Evolutionary conservation across 2,888 invertebrate genomes (phyloP).

Genomic region (Ischnus inquisitorius): DNA sequence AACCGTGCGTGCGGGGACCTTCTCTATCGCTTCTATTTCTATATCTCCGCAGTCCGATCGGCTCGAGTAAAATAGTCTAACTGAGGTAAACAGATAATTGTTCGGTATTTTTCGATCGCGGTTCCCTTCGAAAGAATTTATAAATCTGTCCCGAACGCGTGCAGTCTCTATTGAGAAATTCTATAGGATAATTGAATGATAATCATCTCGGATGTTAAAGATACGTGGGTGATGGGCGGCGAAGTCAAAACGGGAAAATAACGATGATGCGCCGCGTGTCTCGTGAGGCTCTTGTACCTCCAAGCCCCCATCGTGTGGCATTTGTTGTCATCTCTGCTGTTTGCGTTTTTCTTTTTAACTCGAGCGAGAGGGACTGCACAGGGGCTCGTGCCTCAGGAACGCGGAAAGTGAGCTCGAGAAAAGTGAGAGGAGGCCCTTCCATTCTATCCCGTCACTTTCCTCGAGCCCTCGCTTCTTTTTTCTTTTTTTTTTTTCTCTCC

Average conservation of each 20-base stretch:
- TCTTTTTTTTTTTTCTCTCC: conserved; percentile 25
- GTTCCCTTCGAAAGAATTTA: conserved; percentile 33
- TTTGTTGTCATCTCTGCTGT: conserved; percentile 64
- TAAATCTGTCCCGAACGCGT: conserved; percentile 16
- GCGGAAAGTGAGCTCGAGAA: conserved; percentile 60
- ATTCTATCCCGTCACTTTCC: conserved; percentile 70
- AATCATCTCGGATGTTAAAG: conserved; percentile 35
- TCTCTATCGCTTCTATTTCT: conserved; percentile 15
- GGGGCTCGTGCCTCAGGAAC: conserved; percentile 44
- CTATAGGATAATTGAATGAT: conserved; percentile 57
- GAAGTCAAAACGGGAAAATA: conserved; percentile 48
- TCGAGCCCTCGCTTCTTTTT: conserved; percentile 72
- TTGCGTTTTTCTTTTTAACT: conserved; percentile 64
- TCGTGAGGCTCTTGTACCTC: conserved; percentile 51
- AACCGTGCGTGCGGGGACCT: conserved; percentile 32
- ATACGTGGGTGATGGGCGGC: conserved; percentile 24
- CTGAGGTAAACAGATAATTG: conserved; percentile 34
- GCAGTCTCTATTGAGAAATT: conserved; percentile 12
- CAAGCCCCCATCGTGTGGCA: conserved; percentile 48
- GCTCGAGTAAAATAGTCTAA: conserved; percentile 30
- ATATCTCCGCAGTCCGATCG: conserved; percentile 25
- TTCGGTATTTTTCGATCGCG: conserved; percentile 9
- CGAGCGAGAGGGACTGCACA: conserved; percentile 49
- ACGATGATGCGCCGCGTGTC: conserved; percentile 39
- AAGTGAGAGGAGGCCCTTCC: conserved; percentile 61